phyloP scores from a whole-genome alignment of 2,888 invertebrate genomes.

The Macrosoma leucophasiata region DNA sequence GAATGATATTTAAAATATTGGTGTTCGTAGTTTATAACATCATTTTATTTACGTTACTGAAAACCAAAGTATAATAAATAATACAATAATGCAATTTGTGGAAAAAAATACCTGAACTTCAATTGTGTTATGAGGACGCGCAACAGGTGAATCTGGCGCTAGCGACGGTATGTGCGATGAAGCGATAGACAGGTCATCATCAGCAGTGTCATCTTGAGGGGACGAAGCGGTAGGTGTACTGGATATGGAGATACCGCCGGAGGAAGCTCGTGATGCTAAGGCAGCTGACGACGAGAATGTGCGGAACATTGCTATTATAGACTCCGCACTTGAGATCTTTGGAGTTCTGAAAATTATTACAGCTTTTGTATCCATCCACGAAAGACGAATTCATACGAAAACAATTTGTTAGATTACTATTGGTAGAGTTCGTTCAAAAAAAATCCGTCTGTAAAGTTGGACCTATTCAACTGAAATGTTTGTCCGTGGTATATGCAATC shows the following conservation, averaged over 20 bases:
- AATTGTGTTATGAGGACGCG: constrained; percentile 62
- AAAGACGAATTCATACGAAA: too few species aligned
- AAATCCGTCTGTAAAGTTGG: too few species aligned
- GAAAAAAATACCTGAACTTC: constrained; percentile 72
- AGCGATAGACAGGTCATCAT: constrained; percentile 83
- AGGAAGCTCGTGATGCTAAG: constrained; percentile 75
- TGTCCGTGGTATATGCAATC: too few species aligned
- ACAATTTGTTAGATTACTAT: too few species aligned
- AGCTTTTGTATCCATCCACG: too few species aligned
- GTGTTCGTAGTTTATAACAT: too few species aligned
- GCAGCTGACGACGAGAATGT: constrained; percentile 82
- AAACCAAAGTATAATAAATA: too few species aligned
- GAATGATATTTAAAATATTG: too few species aligned
- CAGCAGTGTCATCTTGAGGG: constrained; percentile 82
- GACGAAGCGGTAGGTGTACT: constrained; percentile 85
- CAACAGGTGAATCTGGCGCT: constrained; percentile 79
- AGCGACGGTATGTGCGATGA: constrained; percentile 75
- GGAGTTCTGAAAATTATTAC: constrained; percentile 59
- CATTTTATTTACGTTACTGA: too few species aligned
- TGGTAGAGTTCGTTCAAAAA: too few species aligned
- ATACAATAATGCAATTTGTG: too few species aligned
- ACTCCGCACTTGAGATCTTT: constrained; percentile 86
- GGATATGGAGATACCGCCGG: constrained; percentile 79
- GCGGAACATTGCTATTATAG: constrained; percentile 85
- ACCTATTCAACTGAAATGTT: too few species aligned